phyloP scores from a whole-genome alignment of 2,797 vertebrate species.

The Acipenser ruthenus region DNA sequence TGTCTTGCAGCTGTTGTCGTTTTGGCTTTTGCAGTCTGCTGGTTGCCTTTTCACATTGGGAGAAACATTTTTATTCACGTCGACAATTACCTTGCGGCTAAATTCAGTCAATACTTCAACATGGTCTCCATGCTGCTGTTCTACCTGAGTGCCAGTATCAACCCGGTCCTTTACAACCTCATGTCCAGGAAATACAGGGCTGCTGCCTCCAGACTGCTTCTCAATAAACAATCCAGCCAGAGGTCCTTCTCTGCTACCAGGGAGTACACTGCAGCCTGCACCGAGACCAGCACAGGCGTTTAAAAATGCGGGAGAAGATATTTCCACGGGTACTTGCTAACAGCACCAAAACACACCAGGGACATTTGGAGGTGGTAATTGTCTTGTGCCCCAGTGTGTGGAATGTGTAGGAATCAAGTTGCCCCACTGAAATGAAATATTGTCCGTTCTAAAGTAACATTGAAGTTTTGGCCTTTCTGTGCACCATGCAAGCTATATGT shows the following conservation, averaged over 20 bases:
- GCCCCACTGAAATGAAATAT: no score
- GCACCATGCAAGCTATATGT: no score
- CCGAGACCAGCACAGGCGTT: conserved; percentile 49
- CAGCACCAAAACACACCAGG: no score
- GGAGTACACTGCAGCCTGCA: conserved; percentile 44
- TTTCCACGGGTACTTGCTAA: neutral
- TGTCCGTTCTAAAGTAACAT: no score
- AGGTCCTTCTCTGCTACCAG: conserved; percentile 36
- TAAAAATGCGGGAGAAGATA: conserved; percentile 23
- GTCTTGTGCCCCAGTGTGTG: no score
- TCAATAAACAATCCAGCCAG: conserved; percentile 30
- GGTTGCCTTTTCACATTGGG: conserved; percentile 79
- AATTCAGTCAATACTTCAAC: conserved; percentile 77
- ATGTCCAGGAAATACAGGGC: conserved; percentile 74
- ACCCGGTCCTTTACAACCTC: conserved; percentile 80
- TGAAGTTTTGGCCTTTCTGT: no score
- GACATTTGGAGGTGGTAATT: no score
- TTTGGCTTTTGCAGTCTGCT: conserved; percentile 78
- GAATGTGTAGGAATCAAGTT: no score
- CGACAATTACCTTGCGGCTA: conserved; percentile 53
- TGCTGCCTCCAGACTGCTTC: conserved; percentile 64
- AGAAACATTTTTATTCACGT: conserved; percentile 76
- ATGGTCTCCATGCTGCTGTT: conserved; percentile 77
- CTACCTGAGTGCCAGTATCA: conserved; percentile 80
- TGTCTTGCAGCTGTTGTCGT: conserved; percentile 69